A percentile compares a stretch with the other conserved stretches of the same genome.
Conservation (phyloP, 1,140 invertebrate genomes). For the Trichonephila clavata region DNA sequence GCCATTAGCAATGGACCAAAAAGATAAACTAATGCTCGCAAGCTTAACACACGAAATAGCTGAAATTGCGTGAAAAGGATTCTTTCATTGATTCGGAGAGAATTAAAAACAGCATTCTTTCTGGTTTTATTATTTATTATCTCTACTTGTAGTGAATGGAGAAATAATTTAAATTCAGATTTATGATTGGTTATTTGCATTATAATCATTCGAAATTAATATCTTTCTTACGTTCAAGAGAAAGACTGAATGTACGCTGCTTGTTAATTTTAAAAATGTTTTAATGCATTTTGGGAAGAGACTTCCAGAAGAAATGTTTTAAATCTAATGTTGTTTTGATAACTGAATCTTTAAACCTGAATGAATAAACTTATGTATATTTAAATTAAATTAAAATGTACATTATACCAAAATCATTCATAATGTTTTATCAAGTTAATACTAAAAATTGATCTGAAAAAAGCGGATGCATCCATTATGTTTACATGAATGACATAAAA, state of each 20-base stretch:
- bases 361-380: too few species aligned
- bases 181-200: background rate
- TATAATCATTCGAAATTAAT: constrained; percentile 1
- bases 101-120: constrained; percentile 32
- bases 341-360: too few species aligned
- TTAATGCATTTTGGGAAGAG: background rate
- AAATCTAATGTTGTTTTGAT: too few species aligned
- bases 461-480: too few species aligned
- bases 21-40: constrained; percentile 52
- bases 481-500: too few species aligned
- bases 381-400: too few species aligned
- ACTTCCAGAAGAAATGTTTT: too few species aligned
- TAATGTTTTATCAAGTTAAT: too few species aligned
- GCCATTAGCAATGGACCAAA: constrained; percentile 1
- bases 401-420: too few species aligned
- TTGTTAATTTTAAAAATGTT: background rate
- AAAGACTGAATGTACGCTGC: background rate
- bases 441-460: too few species aligned
- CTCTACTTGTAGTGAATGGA: background rate
- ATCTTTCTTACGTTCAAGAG: background rate
- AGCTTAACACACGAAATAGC: constrained; percentile 29
- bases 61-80: constrained; percentile 45
- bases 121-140: constrained; percentile 26
- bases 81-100: constrained; percentile 15
- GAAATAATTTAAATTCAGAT: constrained; percentile 25